Base-by-base conservation (phyloP, 2,888 invertebrate genomes). In the Halocaridina rubra region DNA sequence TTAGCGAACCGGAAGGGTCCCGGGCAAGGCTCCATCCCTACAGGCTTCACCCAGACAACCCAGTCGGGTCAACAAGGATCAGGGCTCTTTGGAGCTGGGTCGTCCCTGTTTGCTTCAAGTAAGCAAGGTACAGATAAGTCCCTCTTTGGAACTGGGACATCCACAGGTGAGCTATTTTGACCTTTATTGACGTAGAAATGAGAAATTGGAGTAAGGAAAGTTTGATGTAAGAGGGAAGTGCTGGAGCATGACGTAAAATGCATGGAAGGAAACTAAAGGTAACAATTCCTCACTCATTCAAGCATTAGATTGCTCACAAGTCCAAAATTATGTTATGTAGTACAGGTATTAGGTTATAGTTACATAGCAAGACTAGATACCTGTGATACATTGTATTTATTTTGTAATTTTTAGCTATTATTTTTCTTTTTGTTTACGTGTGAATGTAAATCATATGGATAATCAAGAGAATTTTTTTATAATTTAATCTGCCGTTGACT, bases 1-100 rank as follows among this genome's bases (percentile, higher is more conserved):
- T 91, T 93, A 29, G 96, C 96, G 0, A 96, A 96, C 77, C 92
- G 98, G 2, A 98, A 98, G 92, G 97, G 97, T 92, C 57, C 90
- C 90, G 80, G 80, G 10, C 59, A 84, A 53, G 64, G 82, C 2
- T 59, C 77, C 19, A 64, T 69, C 4, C 32, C 77, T n/a, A 13
- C 76, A 33, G 85, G 85, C 5, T 85, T 84, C 69, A 79, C 85
- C 3, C 87, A 87, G 84, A 79, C 85, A 32, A 24, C 85, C 10
- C 39, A 81, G 33, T 29, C 72, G 7, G n/a, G n/a, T n/a, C 57
- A 80, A 22, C 53, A 53, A 1, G 75, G 81, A 10, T 71, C 77
- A 8, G 88, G 88, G 16, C 72, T 86, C 3, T 85, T 85, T 29
- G 80, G 80, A 39, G 46, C 85, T 19, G 74, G 76, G 19, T 61